Evolutionary conservation across 2,888 invertebrate species (phyloP).

Genomic region (Pandemis cinnamomeana): DNA sequence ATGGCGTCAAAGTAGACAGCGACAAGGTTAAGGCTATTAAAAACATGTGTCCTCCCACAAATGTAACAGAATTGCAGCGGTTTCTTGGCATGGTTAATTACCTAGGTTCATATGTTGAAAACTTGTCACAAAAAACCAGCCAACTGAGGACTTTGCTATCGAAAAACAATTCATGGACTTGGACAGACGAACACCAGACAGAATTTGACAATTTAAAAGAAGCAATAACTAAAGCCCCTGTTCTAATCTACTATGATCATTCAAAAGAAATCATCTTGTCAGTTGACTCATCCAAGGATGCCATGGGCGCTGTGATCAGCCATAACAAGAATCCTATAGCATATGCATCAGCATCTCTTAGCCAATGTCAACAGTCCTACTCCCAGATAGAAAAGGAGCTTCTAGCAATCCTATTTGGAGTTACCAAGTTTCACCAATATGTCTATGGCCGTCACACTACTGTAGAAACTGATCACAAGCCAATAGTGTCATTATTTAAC

Average conservation of each 20-base stretch:
- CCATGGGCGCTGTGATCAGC: slow-evolving; percentile 32
- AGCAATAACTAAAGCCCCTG: slow-evolving; percentile 28
- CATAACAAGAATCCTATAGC: slow-evolving; percentile 1
- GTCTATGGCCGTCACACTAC: slow-evolving; percentile 41
- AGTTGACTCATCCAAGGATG: slow-evolving; percentile 43
- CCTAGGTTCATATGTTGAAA: slow-evolving; percentile 42
- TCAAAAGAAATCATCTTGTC: too few relatives aligned
- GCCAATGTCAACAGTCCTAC: slow-evolving; percentile 30
- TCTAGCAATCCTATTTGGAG: slow-evolving; percentile 42
- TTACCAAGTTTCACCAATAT: slow-evolving; percentile 45
- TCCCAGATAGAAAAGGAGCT: slow-evolving; percentile 46
- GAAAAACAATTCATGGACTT: slow-evolving; percentile 48
- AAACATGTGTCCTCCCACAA: slow-evolving; percentile 42
- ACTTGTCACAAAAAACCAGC: slow-evolving; percentile 33
- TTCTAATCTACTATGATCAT: too few relatives aligned
- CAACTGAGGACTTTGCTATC: slow-evolving; percentile 41
- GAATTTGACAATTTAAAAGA: slow-evolving; percentile 42
- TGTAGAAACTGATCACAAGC: slow-evolving; percentile 46
- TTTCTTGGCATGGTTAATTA: slow-evolving; percentile 47
- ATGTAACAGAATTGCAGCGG: slow-evolving; percentile 43
- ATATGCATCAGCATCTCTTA: slow-evolving; percentile 24
- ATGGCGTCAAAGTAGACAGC: slow-evolving; percentile 41
- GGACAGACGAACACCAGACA: slow-evolving; percentile 48
- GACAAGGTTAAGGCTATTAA: slow-evolving; percentile 43
- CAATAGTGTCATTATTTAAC: slow-evolving; percentile 33